phyloP scores from a whole-genome alignment of 2,113 vertebrate genomes.

The Oryzias woworae region DNA sequence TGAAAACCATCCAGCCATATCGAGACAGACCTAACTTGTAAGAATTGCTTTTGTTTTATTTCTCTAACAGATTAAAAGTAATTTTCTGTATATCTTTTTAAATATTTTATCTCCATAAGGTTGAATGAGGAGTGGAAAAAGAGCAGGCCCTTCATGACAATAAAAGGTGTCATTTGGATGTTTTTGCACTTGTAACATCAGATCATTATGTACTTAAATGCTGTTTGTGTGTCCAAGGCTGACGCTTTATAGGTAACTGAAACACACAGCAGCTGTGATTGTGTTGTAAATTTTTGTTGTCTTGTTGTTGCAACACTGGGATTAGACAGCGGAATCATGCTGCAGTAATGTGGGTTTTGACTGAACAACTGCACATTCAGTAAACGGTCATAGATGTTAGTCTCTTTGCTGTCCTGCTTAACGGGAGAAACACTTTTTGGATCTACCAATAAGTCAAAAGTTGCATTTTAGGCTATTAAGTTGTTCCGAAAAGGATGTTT shows the following conservation, averaged over 20 bases:
- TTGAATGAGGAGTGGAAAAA: constrained; percentile 36
- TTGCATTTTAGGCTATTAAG: too few relatives aligned
- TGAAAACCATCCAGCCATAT: too few relatives aligned
- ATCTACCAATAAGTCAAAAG: too few relatives aligned
- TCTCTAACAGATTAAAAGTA: too few relatives aligned
- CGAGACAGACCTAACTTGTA: too few relatives aligned
- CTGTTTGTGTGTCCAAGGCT: constrained; percentile 41
- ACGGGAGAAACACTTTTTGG: too few relatives aligned
- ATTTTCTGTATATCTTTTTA: constrained; percentile 6
- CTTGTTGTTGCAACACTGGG: constrained; percentile 14
- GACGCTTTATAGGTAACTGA: constrained; percentile 36
- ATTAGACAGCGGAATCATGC: constrained; percentile 19
- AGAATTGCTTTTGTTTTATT: too few relatives aligned
- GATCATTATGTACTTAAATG: constrained; percentile 50
- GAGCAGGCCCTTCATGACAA: constrained; percentile 26
- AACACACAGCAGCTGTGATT: constrained; percentile 46
- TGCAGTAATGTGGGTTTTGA: constrained; percentile 28
- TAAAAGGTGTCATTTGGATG: constrained; percentile 43
- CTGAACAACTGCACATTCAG: constrained; percentile 13
- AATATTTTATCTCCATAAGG: constrained; percentile 39
- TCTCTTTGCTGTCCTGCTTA: too few relatives aligned
- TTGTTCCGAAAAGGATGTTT: too few relatives aligned
- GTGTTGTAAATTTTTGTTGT: constrained; percentile 31
- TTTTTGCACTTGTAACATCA: constrained; percentile 48
- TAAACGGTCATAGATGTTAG: constrained; percentile 5